These are phyloP conservation scores for Oncorhynchus tshawytscha DNA, from an alignment of 2,113 vertebrate genomes.

Conservation along the genomic window DNA sequence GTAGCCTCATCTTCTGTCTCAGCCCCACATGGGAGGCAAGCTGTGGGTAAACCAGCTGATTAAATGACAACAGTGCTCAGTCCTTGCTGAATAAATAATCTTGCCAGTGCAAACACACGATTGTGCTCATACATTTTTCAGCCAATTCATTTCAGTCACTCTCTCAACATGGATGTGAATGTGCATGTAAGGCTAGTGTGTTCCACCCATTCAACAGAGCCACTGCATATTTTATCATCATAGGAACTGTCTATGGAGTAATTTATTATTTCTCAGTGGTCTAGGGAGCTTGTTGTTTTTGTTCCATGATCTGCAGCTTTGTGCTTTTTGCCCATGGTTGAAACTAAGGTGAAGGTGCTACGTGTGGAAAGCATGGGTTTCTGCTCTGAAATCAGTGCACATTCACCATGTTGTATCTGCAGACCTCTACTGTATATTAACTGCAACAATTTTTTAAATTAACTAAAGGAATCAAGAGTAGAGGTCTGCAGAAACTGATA, in stretches of 20 bases:
- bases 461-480: background rate
- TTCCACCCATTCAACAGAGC: background rate
- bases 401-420: background rate
- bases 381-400: no score
- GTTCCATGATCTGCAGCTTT: slow-evolving; percentile 23
- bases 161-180: slow-evolving; percentile 6
- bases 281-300: slow-evolving; percentile 32
- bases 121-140: slow-evolving; percentile 73
- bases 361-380: no score
- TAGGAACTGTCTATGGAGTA: background rate
- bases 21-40: background rate
- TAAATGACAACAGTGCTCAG: slow-evolving; percentile 55
- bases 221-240: slow-evolving; percentile 30
- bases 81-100: slow-evolving; percentile 72
- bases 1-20: background rate
- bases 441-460: background rate
- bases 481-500: slow-evolving; percentile 20
- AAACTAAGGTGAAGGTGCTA: no score
- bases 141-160: slow-evolving; percentile 46
- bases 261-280: slow-evolving; percentile 10
- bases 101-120: slow-evolving; percentile 52
- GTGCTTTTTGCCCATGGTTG: background rate
- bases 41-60: slow-evolving; percentile 48
- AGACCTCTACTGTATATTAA: background rate
- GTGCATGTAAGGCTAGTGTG: background rate